Base-by-base conservation (phyloP, 2,888 invertebrate genomes). In the Nymphalis c-album region DNA sequence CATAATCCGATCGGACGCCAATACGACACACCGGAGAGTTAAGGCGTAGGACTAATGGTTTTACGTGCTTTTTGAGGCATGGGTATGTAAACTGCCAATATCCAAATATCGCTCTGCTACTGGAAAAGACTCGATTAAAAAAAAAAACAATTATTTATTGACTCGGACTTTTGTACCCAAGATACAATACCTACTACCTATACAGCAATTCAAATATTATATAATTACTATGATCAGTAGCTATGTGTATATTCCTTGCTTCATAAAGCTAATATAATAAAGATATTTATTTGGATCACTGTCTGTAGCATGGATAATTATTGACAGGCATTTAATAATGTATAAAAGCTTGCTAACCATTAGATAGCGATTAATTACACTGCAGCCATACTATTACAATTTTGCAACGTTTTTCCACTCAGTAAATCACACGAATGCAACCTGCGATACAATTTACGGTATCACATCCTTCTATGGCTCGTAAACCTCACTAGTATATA, bases 351-450 rank as follows among this genome's bases (percentile, higher is more conserved):
- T 40, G 46, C 31, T 35, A 55, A 51, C 58, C 17, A 66, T 66
- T 60, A 60, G 60, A 57, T 63, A n/a, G 35, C 45, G 40, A 50
- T 64, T 60, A 63, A 63, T 60, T 31, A 35, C 31, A 47, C 60
- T 63, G 69, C 55, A 63, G 69, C 57, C 45, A n/a, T 47, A 26
- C 26, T 16, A 40, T 31, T 61, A 48, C 22, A 69, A 63, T 55
- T 63, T 60, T 68, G 53, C 40, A 47, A 51, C 51, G 31, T 64
- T 70, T 67, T 70, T 65, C 58, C 67, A 60, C 58, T 47, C 63
- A 59, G 60, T 70, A 63, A 71, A 69, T 50, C 48, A 58, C 48
- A 51, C 26, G 26, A 78, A 80, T 80, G 80, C 79, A 82, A 76
- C 78, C 76, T 75, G 20, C 20, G n/a, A 31, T 78, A 73, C 67